Base-by-base conservation (phyloP, 1,140 invertebrate species). In the Nasonia longicornis region DNA sequence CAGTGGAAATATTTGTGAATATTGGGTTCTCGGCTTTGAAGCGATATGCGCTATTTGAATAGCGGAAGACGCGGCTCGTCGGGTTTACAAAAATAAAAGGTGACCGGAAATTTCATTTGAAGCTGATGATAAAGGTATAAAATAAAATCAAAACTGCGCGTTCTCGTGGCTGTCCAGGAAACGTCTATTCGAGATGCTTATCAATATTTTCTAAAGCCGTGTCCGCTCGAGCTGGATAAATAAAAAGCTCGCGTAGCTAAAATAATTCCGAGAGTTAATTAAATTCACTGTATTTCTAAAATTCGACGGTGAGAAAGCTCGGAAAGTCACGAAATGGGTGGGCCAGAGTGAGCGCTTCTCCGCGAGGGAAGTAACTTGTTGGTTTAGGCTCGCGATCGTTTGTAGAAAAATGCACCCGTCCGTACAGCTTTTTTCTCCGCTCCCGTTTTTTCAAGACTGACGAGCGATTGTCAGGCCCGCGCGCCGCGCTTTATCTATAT, bases 401-500 rank as follows among this genome's bases (percentile, higher is more conserved):
- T 58, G 52, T 26, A 11, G 22, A 7, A 48, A 77, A 69, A 69
- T 42, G 76, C 66, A 29, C 38, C 35, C 76, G 31, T 35, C 16
- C 38, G 14, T 0, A 45, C 22, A 8, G 42, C 29, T 14, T 64
- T 77, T 77, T 77, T 31, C 26, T 48, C 38, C 20, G 3, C 52
- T 3, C 45, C 12, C 12, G 3, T 79, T 79, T 79, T 79, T 70
- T 71, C n/a, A 12, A 71, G 22, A 45, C 66, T 66, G 76, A 77
- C 66, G 63, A 48, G 14, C 76, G 67, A 79, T 79, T 71, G 77
- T 79, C 67, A 71, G 66, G 14, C 11, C 38, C 42, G 66, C 76
- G 77, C 76, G 77, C 12, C 1, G 4, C 22, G 77, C 22, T 69
- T 77, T n/a, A 77, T 77, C 66, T 77, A 77, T 52, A 77, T 69